These are phyloP conservation scores for Heliconius erato DNA, from an alignment of 2,888 invertebrate genomes.

Conservation along the genomic window DNA sequence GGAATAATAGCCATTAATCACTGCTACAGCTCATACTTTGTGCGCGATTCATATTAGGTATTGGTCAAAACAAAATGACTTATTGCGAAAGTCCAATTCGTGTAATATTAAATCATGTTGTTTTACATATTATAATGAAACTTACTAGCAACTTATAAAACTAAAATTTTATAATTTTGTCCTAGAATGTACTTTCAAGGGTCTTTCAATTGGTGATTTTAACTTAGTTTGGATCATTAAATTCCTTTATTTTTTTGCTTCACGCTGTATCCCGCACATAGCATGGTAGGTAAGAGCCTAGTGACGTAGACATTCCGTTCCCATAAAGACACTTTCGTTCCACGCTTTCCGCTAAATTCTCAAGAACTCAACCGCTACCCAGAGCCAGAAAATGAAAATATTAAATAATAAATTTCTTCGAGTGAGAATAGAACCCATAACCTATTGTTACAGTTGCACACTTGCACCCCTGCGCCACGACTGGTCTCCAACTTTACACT, in stretches of 20 bases:
- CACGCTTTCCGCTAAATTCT: neutral
- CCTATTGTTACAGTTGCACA: neutral
- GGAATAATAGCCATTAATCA: slow-evolving; percentile 25
- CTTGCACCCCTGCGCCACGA: neutral
- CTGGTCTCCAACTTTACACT: neutral
- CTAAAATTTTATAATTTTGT: neutral
- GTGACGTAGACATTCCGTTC: too few species aligned
- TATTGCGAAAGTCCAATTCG: slow-evolving; percentile 10
- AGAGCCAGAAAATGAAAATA: too few species aligned
- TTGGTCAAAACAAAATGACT: slow-evolving; percentile 22
- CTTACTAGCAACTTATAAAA: neutral
- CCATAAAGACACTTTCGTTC: neutral
- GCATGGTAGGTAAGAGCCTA: too few species aligned
- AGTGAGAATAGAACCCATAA: neutral
- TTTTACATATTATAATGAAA: neutral
- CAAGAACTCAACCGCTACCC: neutral
- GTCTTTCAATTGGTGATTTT: neutral
- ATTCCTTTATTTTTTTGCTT: neutral
- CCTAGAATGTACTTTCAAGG: too few species aligned
- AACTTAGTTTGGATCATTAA: neutral
- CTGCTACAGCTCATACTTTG: slow-evolving; percentile 1
- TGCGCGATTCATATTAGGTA: slow-evolving; percentile 8
- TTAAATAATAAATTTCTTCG: neutral
- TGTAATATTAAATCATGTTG: slow-evolving; percentile 14
- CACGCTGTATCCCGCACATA: too few species aligned